Conservation (phyloP, 2,888 invertebrate species). For the Lasius platythorax region DNA sequence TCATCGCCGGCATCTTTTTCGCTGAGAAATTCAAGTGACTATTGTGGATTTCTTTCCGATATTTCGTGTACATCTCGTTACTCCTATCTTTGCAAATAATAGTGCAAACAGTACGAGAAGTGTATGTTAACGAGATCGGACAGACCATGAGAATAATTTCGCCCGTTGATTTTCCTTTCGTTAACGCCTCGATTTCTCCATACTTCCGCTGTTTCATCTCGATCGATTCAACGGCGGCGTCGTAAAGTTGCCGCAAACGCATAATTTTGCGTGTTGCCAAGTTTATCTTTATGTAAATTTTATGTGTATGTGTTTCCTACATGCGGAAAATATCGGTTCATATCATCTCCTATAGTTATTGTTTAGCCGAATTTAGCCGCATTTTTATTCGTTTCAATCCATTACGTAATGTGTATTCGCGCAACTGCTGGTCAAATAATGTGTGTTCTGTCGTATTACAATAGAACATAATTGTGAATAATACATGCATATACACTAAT, state of each 20-base stretch:
- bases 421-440: neutral
- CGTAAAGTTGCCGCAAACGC: neutral
- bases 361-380: neutral
- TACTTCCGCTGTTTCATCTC: constrained; percentile 25
- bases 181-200: constrained; percentile 16
- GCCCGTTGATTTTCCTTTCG: constrained; percentile 7
- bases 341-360: neutral
- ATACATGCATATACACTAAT: neutral
- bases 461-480: neutral
- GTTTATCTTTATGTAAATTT: constrained; percentile 3
- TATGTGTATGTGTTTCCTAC: neutral
- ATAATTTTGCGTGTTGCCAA: constrained; percentile 15
- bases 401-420: neutral
- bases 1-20: constrained; percentile 4
- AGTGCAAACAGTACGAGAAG: neutral
- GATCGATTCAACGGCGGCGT: neutral
- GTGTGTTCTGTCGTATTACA: neutral
- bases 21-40: constrained; percentile 6
- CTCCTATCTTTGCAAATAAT: neutral
- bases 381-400: constrained; percentile 13
- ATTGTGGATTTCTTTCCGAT: neutral
- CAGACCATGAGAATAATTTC: neutral
- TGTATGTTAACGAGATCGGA: constrained; percentile 1
- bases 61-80: neutral
- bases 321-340: neutral